phyloP scores from a whole-genome alignment of 1,140 invertebrate species.

The Drosophila nigrodunni region DNA sequence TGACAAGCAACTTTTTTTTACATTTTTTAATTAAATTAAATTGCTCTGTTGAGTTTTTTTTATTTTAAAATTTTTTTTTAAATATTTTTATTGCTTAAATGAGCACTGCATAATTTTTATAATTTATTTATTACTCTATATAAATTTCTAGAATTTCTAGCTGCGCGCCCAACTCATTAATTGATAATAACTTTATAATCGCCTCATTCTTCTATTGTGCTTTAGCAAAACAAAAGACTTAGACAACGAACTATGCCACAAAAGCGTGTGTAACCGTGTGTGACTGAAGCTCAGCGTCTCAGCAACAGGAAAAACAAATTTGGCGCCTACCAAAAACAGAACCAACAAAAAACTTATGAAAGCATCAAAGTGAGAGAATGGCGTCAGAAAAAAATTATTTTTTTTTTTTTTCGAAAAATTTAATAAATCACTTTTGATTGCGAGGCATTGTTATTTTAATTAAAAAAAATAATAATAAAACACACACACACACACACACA shows the following conservation, averaged over 20 bases:
- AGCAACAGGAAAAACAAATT: slow-evolving; percentile 28
- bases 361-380: slow-evolving; percentile 26
- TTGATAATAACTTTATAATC: slow-evolving; percentile 15
- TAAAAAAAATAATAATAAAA: slow-evolving; percentile 54
- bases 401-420: slow-evolving; percentile 47
- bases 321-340: slow-evolving; percentile 11
- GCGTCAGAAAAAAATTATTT: slow-evolving; percentile 37
- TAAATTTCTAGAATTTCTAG: not conserved
- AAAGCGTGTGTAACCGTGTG: not conserved
- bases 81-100: not conserved
- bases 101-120: not conserved
- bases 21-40: too few relatives aligned
- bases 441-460: slow-evolving; percentile 74
- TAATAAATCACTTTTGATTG: slow-evolving; percentile 80
- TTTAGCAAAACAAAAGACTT: slow-evolving; percentile 52
- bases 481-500: slow-evolving; percentile 20
- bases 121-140: not conserved
- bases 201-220: not conserved
- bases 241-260: slow-evolving; percentile 43
- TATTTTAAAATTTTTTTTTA: not conserved
- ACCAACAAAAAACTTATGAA: slow-evolving; percentile 1
- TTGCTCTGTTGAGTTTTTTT: not conserved
- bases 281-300: not conserved
- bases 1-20: slow-evolving; percentile 86
- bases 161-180: not conserved